Percentiles rank a stretch among this genome's conserved stretches.
Conservation (phyloP, 1,140 invertebrate species). For the Branchinecta lindahli region DNA sequence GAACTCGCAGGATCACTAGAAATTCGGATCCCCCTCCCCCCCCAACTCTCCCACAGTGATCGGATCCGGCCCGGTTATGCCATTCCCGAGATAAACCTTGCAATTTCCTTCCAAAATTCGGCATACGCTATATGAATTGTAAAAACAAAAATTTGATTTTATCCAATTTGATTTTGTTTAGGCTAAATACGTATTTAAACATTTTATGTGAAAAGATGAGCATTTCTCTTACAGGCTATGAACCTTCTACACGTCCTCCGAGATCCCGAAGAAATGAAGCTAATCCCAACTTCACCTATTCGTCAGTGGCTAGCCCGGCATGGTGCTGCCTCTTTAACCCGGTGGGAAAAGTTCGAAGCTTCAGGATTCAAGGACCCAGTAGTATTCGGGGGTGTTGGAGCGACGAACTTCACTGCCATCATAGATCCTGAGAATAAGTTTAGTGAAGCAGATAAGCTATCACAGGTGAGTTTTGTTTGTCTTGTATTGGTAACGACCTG, state of each 20-base stretch:
- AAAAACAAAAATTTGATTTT: too few relatives aligned
- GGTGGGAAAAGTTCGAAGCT: constrained; percentile 57
- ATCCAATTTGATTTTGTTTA: too few relatives aligned
- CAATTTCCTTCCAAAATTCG: too few relatives aligned
- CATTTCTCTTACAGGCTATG: constrained; percentile 48
- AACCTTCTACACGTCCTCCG: constrained; percentile 73
- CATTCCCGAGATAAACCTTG: too few relatives aligned
- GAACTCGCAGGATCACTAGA: too few relatives aligned
- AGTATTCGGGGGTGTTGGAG: constrained; percentile 68
- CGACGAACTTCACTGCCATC: constrained; percentile 71
- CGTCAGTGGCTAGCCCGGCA: constrained; percentile 81
- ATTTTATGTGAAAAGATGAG: too few relatives aligned
- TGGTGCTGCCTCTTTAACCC: constrained; percentile 58
- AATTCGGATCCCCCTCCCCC: too few relatives aligned
- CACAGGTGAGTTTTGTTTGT: constrained; percentile 46
- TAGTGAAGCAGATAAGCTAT: constrained; percentile 74
- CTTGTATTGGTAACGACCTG: neutral
- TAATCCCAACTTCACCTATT: constrained; percentile 67
- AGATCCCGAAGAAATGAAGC: constrained; percentile 51
- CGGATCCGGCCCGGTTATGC: too few relatives aligned
- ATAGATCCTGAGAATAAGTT: constrained; percentile 88
- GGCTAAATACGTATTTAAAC: too few relatives aligned
- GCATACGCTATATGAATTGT: too few relatives aligned
- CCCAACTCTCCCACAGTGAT: too few relatives aligned
- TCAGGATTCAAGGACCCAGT: constrained; percentile 54